Conservation (phyloP, 2,113 vertebrate genomes). For the Dipodomys ordii region DNA sequence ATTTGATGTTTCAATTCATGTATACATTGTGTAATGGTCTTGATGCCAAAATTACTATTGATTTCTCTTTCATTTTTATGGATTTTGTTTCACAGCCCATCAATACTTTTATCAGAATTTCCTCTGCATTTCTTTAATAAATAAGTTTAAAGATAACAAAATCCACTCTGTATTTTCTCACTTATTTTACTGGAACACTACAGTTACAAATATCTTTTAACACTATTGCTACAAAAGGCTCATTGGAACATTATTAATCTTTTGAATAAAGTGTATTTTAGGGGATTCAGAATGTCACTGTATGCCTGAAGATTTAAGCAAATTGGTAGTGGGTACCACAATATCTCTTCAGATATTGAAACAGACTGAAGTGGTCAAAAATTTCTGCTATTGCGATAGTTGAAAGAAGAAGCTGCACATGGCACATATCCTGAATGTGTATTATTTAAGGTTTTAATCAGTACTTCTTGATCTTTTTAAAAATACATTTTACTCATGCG, state of each 20-base stretch:
- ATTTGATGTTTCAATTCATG: not conserved
- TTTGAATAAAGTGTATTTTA: conserved; percentile 5
- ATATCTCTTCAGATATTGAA: not conserved
- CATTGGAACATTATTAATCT: not conserved
- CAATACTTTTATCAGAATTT: not conserved
- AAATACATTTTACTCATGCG: not conserved
- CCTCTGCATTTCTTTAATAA: not conserved
- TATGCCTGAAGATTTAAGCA: not conserved
- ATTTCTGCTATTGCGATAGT: not conserved
- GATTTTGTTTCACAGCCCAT: not conserved
- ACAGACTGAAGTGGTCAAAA: not conserved
- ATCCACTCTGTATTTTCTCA: not conserved
- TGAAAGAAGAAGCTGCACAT: not conserved
- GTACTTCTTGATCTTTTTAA: not conserved
- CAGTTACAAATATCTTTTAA: not conserved
- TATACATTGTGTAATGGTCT: not conserved
- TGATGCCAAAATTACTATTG: not conserved
- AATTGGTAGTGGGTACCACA: not conserved
- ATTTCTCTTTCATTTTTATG: not conserved
- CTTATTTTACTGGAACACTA: not conserved
- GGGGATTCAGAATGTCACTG: not conserved
- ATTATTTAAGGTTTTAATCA: not conserved
- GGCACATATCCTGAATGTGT: not conserved
- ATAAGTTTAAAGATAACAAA: not conserved
- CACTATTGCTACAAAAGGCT: not conserved